Evolutionary conservation across 2,888 invertebrate genomes (phyloP), one percentile per base, ranked within the genome.

Genomic region (Tryphoninae sp.): DNA sequence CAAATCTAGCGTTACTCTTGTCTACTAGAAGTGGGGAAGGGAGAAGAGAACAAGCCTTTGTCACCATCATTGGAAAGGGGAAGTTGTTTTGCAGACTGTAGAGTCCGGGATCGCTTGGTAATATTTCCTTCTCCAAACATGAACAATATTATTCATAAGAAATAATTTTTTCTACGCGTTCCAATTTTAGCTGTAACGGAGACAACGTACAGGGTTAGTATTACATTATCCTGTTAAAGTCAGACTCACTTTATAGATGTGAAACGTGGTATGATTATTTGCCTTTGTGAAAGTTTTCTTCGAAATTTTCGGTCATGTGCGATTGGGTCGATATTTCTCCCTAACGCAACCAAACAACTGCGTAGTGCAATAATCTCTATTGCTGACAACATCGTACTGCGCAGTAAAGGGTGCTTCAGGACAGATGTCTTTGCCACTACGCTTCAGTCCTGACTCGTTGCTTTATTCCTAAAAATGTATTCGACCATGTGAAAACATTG

Each of bases 81-180:
- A 72, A 75, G 78, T 78, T 81, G 74, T 74, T 79, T 33, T 71
- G 78, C 71, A 55, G 78, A 69, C 69, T 62, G 74, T 65, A 58
- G 7, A 59, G 40, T n/a, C 42, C 62, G 40, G 51, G 51, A 13
- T 51, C 79, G 68, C 59, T 61, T 42, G 49, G 62, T 55, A 40
- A 49, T 45, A 67, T 51, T 58, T 67, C 64, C 49, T 26, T 45
- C 45, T 45, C 45, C 3, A 8, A 49, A 22, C 19, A 13, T 33
- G 22, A 33, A 33, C 13, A 2, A 49, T n/a, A 67, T 49, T 33
- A 33, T 33, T 61, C 49, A 51, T 61, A 49, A 11, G 51, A 62
- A 72, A 51, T 6, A 6, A 55, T 55, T 71, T 49, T 61, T 72
- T 72, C 61, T 49, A 13, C 45, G 45, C 3, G 13, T 2, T 45